Conservation (phyloP, 1,140 invertebrate genomes). For the Nymphalis io region DNA sequence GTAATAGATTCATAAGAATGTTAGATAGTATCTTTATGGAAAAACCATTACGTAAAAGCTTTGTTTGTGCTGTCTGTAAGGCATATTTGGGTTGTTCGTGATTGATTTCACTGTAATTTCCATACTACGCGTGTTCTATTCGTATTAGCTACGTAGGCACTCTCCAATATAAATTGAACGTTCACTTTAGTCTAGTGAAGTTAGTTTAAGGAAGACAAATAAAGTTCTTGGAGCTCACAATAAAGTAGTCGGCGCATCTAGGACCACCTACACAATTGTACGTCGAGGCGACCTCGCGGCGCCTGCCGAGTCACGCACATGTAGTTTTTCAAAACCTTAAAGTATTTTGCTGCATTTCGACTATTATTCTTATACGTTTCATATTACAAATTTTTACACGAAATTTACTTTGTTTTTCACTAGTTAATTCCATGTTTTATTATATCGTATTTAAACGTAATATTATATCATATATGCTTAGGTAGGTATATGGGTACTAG, state of each 20-base stretch:
- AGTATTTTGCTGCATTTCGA: constrained; percentile 28
- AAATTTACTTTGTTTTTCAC: background rate
- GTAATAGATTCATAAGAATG: background rate
- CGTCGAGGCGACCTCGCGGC: constrained; percentile 69
- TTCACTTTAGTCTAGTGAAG: constrained; percentile 30
- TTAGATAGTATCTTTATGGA: constrained; percentile 55
- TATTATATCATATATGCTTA: background rate
- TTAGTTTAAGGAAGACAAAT: constrained; percentile 41
- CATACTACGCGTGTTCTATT: constrained; percentile 77
- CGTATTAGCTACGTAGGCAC: constrained; percentile 72
- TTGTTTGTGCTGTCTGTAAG: constrained; percentile 70
- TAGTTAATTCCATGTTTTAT: background rate
- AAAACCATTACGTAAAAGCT: constrained; percentile 63
- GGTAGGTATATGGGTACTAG: background rate
- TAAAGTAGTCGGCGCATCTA: constrained; percentile 59
- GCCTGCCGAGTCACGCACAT: constrained; percentile 78
- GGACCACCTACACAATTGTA: constrained; percentile 72
- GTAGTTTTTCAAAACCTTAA: constrained; percentile 63
- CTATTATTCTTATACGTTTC: constrained; percentile 21
- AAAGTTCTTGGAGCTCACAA: constrained; percentile 51
- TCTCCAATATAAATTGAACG: constrained; percentile 48
- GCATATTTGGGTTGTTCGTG: constrained; percentile 73
- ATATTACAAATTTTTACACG: background rate
- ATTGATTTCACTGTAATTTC: constrained; percentile 79
- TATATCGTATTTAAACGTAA: no score